Evolutionary conservation across 2,888 invertebrate genomes (phyloP).

Genomic region (Protophormia terraenovae): DNA sequence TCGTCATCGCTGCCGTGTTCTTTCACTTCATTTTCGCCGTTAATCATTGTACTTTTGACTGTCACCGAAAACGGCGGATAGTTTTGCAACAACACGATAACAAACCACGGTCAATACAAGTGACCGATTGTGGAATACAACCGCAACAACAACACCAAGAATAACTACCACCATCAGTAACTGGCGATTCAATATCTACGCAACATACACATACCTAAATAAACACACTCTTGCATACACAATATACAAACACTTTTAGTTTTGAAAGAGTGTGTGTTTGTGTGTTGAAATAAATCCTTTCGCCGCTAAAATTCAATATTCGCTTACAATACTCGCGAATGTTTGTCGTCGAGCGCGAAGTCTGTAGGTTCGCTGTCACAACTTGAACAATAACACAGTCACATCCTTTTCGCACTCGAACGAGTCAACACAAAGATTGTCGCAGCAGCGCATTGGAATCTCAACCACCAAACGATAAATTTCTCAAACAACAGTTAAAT

Average conservation of each 20-base stretch:
- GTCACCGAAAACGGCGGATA: slow-evolving; percentile 80
- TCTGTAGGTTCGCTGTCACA: slow-evolving; percentile 75
- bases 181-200: slow-evolving; percentile 16
- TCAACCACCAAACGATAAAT: not conserved
- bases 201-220: slow-evolving; percentile 15
- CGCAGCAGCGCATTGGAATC: slow-evolving; percentile 24
- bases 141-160: slow-evolving; percentile 38
- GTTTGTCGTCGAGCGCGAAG: slow-evolving; percentile 77
- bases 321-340: slow-evolving; percentile 76
- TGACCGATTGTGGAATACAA: slow-evolving; percentile 63
- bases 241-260: not conserved
- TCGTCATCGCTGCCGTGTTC: slow-evolving; percentile 71
- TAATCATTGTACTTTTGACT: slow-evolving; percentile 81
- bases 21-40: slow-evolving; percentile 76
- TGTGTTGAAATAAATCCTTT: slow-evolving; percentile 70
- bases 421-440: slow-evolving; percentile 71
- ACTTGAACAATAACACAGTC: slow-evolving; percentile 73
- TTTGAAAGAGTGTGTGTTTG: slow-evolving; percentile 24
- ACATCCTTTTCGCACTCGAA: slow-evolving; percentile 77
- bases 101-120: slow-evolving; percentile 68
- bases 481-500: not conserved
- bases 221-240: not conserved
- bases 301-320: slow-evolving; percentile 78
- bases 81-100: slow-evolving; percentile 68
- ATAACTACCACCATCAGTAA: slow-evolving; percentile 47